These are phyloP conservation scores for Norana najaformis DNA, from an alignment of 2,888 invertebrate species.

Conservation along the genomic window DNA sequence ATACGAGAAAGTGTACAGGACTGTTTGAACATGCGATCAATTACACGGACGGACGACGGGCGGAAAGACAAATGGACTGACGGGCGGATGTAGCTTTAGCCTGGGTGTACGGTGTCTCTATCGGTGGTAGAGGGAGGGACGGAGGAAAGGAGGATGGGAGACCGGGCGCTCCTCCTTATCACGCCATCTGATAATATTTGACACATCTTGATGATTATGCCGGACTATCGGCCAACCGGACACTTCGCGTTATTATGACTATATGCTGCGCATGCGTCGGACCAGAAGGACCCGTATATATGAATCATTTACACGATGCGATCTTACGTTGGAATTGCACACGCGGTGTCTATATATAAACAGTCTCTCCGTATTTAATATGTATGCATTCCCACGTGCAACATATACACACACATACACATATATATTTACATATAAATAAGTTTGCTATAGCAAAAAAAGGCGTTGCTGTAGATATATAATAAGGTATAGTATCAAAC, in stretches of 20 bases:
- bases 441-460: no score
- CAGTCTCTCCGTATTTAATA: background rate
- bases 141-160: background rate
- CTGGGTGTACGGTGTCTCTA: no score
- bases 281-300: background rate
- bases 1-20: no score
- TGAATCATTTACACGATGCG: conserved; percentile 2
- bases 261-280: background rate
- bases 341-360: background rate
- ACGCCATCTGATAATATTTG: conserved; percentile 13
- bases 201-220: background rate
- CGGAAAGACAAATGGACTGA: no score
- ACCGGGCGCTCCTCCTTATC: background rate
- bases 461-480: no score
- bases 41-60: no score
- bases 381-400: no score
- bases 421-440: no score
- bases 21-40: no score
- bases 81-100: background rate
- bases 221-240: background rate
- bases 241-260: background rate
- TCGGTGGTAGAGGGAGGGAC: background rate
- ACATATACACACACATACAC: background rate
- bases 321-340: background rate
- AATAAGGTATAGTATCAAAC: no score